phyloP scores from a whole-genome alignment of 2,888 invertebrate species.

The Tanypteryx hageni region DNA sequence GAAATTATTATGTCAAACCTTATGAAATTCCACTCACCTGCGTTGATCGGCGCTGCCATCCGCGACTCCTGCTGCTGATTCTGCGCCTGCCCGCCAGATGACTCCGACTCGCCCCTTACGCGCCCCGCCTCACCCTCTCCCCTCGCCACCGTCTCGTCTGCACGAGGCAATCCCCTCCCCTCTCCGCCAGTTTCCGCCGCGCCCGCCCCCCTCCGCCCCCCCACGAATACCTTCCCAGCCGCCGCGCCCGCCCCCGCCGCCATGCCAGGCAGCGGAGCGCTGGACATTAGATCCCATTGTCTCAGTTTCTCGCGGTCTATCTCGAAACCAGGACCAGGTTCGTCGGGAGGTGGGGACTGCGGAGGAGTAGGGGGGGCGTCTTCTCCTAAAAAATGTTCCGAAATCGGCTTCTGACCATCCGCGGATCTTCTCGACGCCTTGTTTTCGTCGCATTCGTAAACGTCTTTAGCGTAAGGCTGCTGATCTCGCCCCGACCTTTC shows the following conservation, averaged over 20 bases:
- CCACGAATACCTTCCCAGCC: slow-evolving; percentile 36
- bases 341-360: slow-evolving; percentile 72
- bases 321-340: slow-evolving; percentile 73
- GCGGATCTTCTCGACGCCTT: slow-evolving; percentile 68
- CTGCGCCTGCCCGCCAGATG: neutral
- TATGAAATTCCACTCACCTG: slow-evolving; percentile 66
- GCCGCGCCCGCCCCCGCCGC: slow-evolving; percentile 39
- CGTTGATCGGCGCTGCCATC: slow-evolving; percentile 64
- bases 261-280: slow-evolving; percentile 77
- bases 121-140: slow-evolving; percentile 51
- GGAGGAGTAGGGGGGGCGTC: slow-evolving; percentile 74
- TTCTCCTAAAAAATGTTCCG: slow-evolving; percentile 75
- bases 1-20: neutral
- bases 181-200: slow-evolving; percentile 38
- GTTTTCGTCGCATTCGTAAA: slow-evolving; percentile 5
- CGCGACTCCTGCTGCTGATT: slow-evolving; percentile 65
- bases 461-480: neutral
- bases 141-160: slow-evolving; percentile 38
- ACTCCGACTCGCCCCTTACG: slow-evolving; percentile 57
- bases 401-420: slow-evolving; percentile 61
- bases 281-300: slow-evolving; percentile 93
- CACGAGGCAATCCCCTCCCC: slow-evolving; percentile 64
- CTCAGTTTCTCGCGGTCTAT: slow-evolving; percentile 91
- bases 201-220: slow-evolving; percentile 39
- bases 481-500: neutral